Base-by-base conservation (phyloP, 2,888 invertebrate species). In the Drosophila maculinotata region DNA sequence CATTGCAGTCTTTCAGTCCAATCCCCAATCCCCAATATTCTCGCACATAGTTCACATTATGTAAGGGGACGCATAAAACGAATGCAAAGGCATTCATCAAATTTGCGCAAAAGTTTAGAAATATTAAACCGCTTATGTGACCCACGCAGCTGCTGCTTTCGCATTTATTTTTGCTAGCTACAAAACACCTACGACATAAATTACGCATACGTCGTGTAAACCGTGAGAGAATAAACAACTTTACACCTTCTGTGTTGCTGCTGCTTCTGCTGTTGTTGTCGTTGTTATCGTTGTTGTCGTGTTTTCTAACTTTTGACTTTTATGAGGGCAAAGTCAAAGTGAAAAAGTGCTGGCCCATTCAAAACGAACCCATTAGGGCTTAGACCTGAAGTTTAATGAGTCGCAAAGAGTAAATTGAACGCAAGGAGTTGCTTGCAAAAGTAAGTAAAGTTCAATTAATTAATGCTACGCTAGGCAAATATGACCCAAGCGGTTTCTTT, bases 191-290 rank as follows among this genome's bases (percentile, higher is more conserved):
- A 62, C 28, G 62, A 78, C 69, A 81, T 79, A 85, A 81, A 85
- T 85, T 85, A 76, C 79, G 76, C 73, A 85, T 79, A 80, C 79
- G 82, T 73, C 82, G 62, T 76, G 83, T 80, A 52, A 64, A 20
- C 69, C 58, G 47, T 69, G 54, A 30, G 52, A 60, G 76, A 67
- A 85, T 79, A 63, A 63, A 83, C 71, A 68, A 69, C 67, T 72
- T 59, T 56, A 52, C 69, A 69, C 69, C 54, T 60, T 52, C 12
- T 39, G 56, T 33, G 51, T 26, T 76, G 56, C 20, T 45, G 56
- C 14, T n/a, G 30, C 15, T 47, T 23, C 31, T 31, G 47, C 44
- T 62, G 49, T 42, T 76, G 47, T 42, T 54, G 58, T 12, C 9
- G 30, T 45, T 52, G 33, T 28, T 45, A 28, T 67, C 75, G 56